These are phyloP conservation scores for Ptyas mucosa DNA, from an alignment of 2,113 vertebrate genomes.

Conservation along the genomic window DNA sequence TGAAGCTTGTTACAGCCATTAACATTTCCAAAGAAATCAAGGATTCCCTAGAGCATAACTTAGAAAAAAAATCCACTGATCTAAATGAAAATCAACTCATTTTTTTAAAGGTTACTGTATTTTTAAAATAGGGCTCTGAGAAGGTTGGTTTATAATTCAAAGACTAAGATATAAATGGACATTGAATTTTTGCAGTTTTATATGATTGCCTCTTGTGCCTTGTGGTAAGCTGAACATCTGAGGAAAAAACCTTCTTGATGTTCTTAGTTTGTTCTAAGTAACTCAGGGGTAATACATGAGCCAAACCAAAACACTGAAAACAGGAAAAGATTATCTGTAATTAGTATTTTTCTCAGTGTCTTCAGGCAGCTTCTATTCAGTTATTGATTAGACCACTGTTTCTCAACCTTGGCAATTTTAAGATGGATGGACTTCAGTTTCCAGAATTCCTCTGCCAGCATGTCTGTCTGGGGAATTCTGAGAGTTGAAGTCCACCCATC, in stretches of 20 bases:
- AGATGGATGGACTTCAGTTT: background rate
- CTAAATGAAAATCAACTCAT: background rate
- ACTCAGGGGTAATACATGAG: background rate
- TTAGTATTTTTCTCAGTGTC: background rate
- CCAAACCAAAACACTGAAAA: background rate
- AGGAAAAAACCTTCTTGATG: background rate
- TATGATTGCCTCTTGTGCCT: background rate
- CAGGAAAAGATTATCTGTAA: background rate
- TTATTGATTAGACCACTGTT: background rate
- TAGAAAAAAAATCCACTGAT: background rate
- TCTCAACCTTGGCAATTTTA: background rate
- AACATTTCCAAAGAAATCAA: background rate
- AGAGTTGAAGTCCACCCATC: background rate
- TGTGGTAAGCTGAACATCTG: background rate
- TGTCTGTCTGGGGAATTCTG: background rate
- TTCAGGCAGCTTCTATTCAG: background rate
- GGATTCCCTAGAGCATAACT: background rate
- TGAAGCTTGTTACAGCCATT: background rate
- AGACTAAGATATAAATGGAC: background rate
- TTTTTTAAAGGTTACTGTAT: background rate
- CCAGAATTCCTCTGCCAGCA: background rate
- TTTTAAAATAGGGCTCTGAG: background rate
- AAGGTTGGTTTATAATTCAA: background rate
- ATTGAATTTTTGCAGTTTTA: background rate
- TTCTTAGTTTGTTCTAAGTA: background rate